A percentile compares a stretch with the other conserved stretches of the same genome.
These are phyloP conservation scores for Chironomus tepperi DNA, from an alignment of 1,140 invertebrate genomes.

Conservation along the genomic window DNA sequence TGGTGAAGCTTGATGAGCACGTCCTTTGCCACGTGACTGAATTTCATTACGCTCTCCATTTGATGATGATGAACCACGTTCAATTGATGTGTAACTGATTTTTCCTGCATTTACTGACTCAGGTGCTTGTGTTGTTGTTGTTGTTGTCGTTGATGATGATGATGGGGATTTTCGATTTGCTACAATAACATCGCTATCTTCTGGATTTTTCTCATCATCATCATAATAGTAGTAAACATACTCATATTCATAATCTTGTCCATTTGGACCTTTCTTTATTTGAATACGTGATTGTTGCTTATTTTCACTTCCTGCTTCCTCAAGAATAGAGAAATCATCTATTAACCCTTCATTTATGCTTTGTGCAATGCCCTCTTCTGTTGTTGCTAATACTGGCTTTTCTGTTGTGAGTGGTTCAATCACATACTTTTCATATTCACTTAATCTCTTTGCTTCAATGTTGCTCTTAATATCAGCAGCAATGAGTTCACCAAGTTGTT, in stretches of 20 bases:
- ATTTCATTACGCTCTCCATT: slow-evolving; percentile 16
- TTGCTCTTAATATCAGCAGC: slow-evolving; percentile 41
- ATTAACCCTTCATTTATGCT: slow-evolving; percentile 34
- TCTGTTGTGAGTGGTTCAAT: slow-evolving; percentile 30
- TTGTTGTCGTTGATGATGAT: slow-evolving; percentile 34
- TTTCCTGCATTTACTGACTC: not conserved
- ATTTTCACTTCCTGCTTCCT: slow-evolving; percentile 36
- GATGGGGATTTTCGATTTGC: slow-evolving; percentile 34
- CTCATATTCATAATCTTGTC: slow-evolving; percentile 83
- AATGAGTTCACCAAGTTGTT: slow-evolving; percentile 37
- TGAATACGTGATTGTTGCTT: slow-evolving; percentile 57
- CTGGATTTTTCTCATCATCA: slow-evolving; percentile 59
- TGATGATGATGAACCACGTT: slow-evolving; percentile 18
- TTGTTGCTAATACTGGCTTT: slow-evolving; percentile 26
- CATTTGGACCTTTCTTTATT: slow-evolving; percentile 82
- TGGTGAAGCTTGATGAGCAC: slow-evolving; percentile 23
- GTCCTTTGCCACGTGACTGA: slow-evolving; percentile 4
- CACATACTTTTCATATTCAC: slow-evolving; percentile 36
- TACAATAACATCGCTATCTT: slow-evolving; percentile 30
- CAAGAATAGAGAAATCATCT: slow-evolving; percentile 34
- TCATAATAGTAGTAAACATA: slow-evolving; percentile 88
- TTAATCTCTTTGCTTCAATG: slow-evolving; percentile 38
- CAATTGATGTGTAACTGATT: slow-evolving; percentile 20
- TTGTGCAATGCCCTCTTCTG: slow-evolving; percentile 29
- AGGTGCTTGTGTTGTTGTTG: not conserved